Conservation (phyloP, 1,140 invertebrate species). For the Drosophila kohkoa region DNA sequence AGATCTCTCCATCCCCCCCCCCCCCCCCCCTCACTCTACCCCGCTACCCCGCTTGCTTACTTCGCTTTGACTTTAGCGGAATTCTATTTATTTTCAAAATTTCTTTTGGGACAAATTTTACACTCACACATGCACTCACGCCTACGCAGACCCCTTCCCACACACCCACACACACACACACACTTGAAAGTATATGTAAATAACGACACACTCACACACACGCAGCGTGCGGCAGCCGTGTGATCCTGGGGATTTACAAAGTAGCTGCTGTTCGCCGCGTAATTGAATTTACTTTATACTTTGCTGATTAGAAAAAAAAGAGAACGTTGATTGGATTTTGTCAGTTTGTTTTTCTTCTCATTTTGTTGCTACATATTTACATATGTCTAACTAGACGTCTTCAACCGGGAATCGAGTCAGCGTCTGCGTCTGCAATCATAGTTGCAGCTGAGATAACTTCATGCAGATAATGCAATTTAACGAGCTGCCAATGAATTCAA, state of each 20-base stretch:
- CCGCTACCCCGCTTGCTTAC: conserved; percentile 57
- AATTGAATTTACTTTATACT: conserved; percentile 84
- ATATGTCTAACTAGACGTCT: conserved; percentile 11
- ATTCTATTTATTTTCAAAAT: conserved; percentile 82
- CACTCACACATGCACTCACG: conserved; percentile 50
- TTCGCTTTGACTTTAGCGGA: conserved; percentile 78
- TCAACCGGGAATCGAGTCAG: background rate
- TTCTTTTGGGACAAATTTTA: conserved; percentile 65
- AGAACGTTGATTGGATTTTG: conserved; percentile 74
- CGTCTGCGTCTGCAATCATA: background rate
- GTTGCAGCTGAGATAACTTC: background rate
- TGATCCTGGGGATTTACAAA: conserved; percentile 77
- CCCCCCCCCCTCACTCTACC: conserved; percentile 1
- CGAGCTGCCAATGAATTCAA: background rate
- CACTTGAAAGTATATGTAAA: conserved; percentile 41
- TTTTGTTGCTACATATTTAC: conserved; percentile 7
- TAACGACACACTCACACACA: conserved; percentile 37
- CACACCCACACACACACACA: conserved; percentile 6
- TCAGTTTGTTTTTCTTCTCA: conserved; percentile 29
- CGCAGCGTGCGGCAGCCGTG: conserved; percentile 51
- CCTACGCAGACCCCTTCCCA: conserved; percentile 38
- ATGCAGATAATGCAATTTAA: background rate
- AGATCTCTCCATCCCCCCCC: conserved; percentile 5
- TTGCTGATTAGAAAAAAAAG: conserved; percentile 73
- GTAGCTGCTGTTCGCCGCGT: conserved; percentile 72